A percentile compares a stretch with the other conserved stretches of the same genome.
Evolutionary conservation across 2,888 invertebrate species (phyloP).

Genomic region (Salticus scenicus): DNA sequence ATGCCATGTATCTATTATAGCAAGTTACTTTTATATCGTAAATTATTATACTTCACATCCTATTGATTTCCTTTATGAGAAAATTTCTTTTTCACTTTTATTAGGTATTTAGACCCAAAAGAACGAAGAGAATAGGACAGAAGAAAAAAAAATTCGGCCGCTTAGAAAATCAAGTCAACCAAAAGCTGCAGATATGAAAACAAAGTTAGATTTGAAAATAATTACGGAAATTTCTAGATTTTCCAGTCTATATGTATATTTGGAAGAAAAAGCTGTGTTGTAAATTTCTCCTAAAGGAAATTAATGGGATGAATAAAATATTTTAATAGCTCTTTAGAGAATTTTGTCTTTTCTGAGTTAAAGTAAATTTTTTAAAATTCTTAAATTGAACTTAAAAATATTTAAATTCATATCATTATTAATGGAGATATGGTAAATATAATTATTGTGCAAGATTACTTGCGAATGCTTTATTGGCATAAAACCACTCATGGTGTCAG

Average conservation of each 20-base stretch:
- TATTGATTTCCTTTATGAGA: conserved; percentile 1
- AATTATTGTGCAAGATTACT: no score
- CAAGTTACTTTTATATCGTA: no score
- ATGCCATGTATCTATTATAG: no score
- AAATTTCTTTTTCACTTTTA: conserved; percentile 9
- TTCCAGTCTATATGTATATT: not conserved
- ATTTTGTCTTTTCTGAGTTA: no score
- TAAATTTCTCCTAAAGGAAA: not conserved
- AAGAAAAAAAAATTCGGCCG: not conserved
- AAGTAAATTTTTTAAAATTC: no score
- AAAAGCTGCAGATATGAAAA: not conserved
- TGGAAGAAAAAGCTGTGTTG: not conserved
- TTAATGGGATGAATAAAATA: conserved; percentile 7
- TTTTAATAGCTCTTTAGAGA: no score
- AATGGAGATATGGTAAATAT: no score
- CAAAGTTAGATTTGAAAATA: not conserved
- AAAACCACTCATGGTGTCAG: no score
- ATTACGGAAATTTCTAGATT: not conserved
- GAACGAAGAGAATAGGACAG: not conserved
- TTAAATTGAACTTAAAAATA: no score
- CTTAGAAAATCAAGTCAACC: not conserved
- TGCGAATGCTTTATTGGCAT: no score
- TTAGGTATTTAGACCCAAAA: conserved; percentile 5
- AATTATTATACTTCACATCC: not conserved
- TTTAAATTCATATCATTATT: no score